These are phyloP conservation scores for Macrophya annulata DNA, from an alignment of 2,888 invertebrate genomes.

Conservation along the genomic window DNA sequence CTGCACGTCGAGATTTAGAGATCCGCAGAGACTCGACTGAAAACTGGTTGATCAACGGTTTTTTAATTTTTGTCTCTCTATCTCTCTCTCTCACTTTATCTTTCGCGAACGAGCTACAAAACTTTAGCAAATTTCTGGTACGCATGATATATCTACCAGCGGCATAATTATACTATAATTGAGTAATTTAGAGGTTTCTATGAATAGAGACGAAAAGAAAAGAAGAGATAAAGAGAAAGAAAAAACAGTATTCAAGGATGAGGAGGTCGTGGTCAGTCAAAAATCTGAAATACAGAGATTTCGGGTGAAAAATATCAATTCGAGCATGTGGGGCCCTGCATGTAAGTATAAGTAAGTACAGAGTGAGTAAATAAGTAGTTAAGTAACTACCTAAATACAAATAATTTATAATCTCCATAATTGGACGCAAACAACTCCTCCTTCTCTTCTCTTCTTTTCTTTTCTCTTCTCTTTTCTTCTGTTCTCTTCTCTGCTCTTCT, in stretches of 20 bases:
- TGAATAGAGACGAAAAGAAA: no score
- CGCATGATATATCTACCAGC: no score
- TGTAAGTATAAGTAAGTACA: not conserved
- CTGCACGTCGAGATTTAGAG: not conserved
- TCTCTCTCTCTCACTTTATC: not conserved
- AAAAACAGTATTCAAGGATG: no score
- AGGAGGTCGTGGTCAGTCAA: not conserved
- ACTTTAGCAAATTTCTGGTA: not conserved
- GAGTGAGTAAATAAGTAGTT: not conserved
- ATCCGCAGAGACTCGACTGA: not conserved
- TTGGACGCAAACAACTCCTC: constrained; percentile 45
- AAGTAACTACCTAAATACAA: constrained; percentile 38
- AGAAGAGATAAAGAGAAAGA: no score
- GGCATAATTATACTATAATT: no score
- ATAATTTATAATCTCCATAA: constrained; percentile 53
- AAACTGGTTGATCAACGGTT: constrained; percentile 12
- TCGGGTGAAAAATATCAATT: not conserved
- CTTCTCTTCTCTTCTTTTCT: no score
- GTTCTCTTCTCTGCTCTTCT: not conserved
- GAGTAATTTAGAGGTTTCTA: no score
- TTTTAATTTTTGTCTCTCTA: not conserved
- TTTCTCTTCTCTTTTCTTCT: not conserved
- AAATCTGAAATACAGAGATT: not conserved
- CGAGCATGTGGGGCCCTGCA: not conserved
- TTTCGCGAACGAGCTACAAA: not conserved